Evolutionary conservation across 2,797 vertebrate species (phyloP).

Genomic region (Serranus cabrilla): DNA sequence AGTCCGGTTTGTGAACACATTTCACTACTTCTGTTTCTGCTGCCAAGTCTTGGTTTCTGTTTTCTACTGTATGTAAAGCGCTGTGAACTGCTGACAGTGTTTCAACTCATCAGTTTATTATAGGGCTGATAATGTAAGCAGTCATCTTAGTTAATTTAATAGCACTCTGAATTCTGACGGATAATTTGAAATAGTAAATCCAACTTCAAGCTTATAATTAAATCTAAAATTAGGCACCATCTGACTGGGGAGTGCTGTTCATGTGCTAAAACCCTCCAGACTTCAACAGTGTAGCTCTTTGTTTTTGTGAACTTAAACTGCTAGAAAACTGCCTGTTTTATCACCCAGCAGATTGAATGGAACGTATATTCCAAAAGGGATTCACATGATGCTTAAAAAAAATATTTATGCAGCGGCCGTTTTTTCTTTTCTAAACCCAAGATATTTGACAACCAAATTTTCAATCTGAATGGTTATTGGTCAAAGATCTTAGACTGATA

Average conservation of each 20-base stretch:
- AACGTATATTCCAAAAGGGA: neutral
- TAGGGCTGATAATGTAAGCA: neutral
- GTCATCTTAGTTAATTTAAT: neutral
- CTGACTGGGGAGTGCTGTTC: slow-evolving; percentile 21
- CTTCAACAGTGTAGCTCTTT: slow-evolving; percentile 27
- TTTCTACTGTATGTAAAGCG: slow-evolving; percentile 2
- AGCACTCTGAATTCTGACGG: neutral
- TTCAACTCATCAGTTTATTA: neutral
- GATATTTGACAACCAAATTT: no score
- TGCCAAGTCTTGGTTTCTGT: neutral
- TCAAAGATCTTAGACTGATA: no score
- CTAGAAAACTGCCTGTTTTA: neutral
- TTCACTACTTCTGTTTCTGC: neutral
- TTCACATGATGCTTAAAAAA: neutral
- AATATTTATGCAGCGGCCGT: no score
- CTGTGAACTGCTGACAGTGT: neutral
- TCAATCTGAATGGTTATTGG: no score
- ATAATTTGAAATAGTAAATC: neutral
- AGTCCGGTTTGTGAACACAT: neutral
- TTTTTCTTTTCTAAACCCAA: no score
- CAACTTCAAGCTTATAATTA: neutral
- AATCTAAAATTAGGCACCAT: slow-evolving; percentile 34
- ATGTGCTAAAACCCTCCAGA: slow-evolving; percentile 45
- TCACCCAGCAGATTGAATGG: neutral
- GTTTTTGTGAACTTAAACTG: slow-evolving; percentile 13